Base-by-base conservation (phyloP, 2,797 vertebrate species). In the Gymnoscopelus microlampas region DNA sequence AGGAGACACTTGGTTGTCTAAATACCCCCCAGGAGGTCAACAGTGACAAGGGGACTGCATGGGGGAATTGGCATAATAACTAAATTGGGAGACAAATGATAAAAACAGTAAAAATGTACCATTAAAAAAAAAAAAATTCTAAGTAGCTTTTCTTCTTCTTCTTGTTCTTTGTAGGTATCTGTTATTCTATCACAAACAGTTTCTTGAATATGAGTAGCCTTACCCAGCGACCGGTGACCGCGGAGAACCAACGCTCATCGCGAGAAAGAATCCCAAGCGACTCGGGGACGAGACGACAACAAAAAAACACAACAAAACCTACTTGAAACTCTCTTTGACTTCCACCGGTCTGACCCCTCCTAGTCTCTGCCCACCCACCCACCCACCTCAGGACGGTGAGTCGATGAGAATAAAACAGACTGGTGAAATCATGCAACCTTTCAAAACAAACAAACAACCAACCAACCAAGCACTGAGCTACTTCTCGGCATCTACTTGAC, bases 161-260 rank as follows among this genome's bases (percentile, higher is more conserved):
- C 53, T 9, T 2, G 0, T 70, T 11, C 32, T 50, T 56, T 32
- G 1, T 84, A 99, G 97, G 82, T 98, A 98, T 93, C 94, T 98
- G 87, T 95, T 99, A 91, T 99, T 99, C 95, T 99, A 99, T 93
- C 97, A 99, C 94, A 99, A 98, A 89, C 97, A 99, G 92, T 98
- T 99, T 92, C 95, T 99, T 78, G 97, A 98, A 79, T 99, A 99
- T 1, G 97, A 98, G 91, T 99, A 98, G 92, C 89, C 88, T 88
- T 83, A 81, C 82, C 77, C 74, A 74, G 88, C 80, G 70, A 77
- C 76, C 81, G 70, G 74, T 63, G 82, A 75, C 72, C 60, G 67
- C 29, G 63, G 82, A 85, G 80, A 88, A 86, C 85, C 87, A 81
- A 82, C 81, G 84, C 80, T 84, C 77, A 68, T 84, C 68, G 83